These are phyloP conservation scores for Fulmarus glacialis DNA, from an alignment of 2,113 vertebrate species.

Conservation along the genomic window DNA sequence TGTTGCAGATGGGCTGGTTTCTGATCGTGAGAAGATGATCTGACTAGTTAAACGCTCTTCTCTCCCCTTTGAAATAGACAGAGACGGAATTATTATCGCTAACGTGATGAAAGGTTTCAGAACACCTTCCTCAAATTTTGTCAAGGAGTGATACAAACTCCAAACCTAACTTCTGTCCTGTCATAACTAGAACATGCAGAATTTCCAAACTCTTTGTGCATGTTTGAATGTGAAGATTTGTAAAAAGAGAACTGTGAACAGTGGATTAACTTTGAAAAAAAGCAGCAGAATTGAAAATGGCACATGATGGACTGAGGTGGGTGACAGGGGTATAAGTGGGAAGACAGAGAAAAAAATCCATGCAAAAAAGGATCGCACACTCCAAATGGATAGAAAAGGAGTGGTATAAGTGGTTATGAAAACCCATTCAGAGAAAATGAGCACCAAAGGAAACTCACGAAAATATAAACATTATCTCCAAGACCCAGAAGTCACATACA, in stretches of 20 bases:
- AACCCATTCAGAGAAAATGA: not conserved
- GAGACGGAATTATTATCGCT: not conserved
- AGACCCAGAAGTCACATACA: not conserved
- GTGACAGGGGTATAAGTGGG: not conserved
- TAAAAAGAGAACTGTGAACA: fast-evolving
- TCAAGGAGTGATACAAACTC: not conserved
- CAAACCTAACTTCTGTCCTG: not conserved
- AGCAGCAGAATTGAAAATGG: not conserved
- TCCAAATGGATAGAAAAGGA: not conserved
- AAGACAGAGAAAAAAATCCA: not conserved
- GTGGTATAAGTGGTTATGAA: not conserved
- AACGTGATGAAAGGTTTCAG: fast-evolving
- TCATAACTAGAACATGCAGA: not conserved
- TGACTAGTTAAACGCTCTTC: not conserved
- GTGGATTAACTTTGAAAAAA: not conserved
- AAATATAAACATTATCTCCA: not conserved
- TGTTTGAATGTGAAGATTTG: not conserved
- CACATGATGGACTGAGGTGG: not conserved
- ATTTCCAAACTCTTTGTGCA: not conserved
- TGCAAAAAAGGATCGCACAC: not conserved
- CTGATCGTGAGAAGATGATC: not conserved
- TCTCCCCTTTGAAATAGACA: not conserved
- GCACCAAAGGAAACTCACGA: not conserved
- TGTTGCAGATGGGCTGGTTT: not conserved
- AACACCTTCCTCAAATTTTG: not conserved